phyloP scores from a whole-genome alignment of 2,888 invertebrate genomes.

The Macrostomum cliftonense region DNA sequence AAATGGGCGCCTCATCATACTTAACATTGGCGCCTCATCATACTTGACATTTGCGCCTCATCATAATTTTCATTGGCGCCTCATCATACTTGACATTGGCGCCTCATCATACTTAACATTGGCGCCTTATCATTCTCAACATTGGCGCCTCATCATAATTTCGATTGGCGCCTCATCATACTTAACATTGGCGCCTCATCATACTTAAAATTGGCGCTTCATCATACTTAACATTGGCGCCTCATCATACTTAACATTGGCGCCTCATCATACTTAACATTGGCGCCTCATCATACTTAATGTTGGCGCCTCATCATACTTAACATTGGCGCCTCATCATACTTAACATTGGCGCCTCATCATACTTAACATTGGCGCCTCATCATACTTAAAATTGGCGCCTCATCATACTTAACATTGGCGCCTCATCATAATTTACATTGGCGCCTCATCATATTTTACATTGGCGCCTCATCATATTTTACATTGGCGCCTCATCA shows the following conservation, averaged over 20 bases:
- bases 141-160: not conserved
- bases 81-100: not conserved
- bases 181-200: not conserved
- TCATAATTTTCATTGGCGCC: no score
- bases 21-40: no score
- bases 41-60: not conserved
- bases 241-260: not conserved
- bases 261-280: not conserved
- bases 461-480: not conserved
- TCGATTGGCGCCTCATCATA: no score
- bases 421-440: no score
- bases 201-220: not conserved
- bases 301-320: not conserved
- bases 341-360: not conserved
- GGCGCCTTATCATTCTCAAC: not conserved
- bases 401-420: not conserved
- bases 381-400: not conserved
- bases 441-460: not conserved
- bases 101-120: not conserved
- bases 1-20: not conserved
- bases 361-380: not conserved
- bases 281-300: not conserved
- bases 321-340: not conserved
- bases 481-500: not conserved
- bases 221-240: constrained; percentile 15